Conservation (phyloP, 2,113 vertebrate species). For the Cyanoramphus novaezelandiae region DNA sequence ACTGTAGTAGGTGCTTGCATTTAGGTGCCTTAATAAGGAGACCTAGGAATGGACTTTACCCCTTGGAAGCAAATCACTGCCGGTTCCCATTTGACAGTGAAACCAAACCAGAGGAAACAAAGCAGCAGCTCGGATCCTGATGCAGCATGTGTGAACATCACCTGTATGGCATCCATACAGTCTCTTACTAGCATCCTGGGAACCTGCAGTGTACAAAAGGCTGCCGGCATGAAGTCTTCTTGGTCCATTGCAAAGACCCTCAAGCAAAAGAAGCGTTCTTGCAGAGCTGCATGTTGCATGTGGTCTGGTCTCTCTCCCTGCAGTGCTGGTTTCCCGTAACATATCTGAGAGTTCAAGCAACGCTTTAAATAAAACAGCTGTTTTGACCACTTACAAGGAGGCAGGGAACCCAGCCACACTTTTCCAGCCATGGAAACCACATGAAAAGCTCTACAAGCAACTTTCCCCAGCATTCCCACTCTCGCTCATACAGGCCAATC, state of each 20-base stretch:
- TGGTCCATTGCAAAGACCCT: neutral
- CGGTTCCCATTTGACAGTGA: neutral
- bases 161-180: neutral
- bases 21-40: neutral
- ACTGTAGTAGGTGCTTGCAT: neutral
- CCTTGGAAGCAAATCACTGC: neutral
- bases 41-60: neutral
- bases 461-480: neutral
- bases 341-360: constrained; percentile 18
- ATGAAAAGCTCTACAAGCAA: constrained; percentile 32
- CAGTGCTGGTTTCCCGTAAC: neutral
- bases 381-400: constrained; percentile 31
- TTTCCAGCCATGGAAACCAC: constrained; percentile 56
- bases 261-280: neutral
- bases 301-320: neutral
- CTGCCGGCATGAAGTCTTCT: neutral
- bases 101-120: neutral
- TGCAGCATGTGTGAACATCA: neutral
- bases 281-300: neutral
- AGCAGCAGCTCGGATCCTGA: neutral
- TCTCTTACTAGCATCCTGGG: neutral
- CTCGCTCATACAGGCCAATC: neutral
- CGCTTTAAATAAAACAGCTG: constrained; percentile 56
- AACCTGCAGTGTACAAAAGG: neutral
- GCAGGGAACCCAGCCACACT: constrained; percentile 5